Evolutionary conservation across 2,113 vertebrate species (phyloP).

Genomic region (Ammodytes marinus): DNA sequence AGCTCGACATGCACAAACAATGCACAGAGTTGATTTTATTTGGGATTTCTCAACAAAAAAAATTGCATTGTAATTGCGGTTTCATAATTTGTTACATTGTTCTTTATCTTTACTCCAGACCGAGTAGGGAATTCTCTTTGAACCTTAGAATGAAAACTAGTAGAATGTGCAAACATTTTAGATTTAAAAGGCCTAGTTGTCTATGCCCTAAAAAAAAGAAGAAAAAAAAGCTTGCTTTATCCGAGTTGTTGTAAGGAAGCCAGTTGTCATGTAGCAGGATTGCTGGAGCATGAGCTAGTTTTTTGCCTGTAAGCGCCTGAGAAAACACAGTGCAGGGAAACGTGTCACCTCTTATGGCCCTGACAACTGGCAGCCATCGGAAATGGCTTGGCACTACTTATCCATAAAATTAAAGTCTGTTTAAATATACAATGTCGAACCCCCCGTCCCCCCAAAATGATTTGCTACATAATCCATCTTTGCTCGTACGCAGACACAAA

Average conservation of each 20-base stretch:
- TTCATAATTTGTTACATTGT: background rate
- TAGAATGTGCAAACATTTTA: background rate
- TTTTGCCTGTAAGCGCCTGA: conserved; percentile 60
- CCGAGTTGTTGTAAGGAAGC: conserved; percentile 62
- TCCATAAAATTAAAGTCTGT: conserved; percentile 76
- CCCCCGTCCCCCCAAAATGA: conserved; percentile 53
- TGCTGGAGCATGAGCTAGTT: conserved; percentile 65
- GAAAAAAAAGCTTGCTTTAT: conserved; percentile 15
- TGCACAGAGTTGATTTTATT: background rate
- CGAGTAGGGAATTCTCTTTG: background rate
- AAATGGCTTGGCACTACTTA: conserved; percentile 77
- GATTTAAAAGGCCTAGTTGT: background rate
- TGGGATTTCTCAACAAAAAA: background rate
- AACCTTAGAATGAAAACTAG: background rate
- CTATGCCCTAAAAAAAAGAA: background rate
- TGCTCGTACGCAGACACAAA: conserved; percentile 64
- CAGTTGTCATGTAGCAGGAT: conserved; percentile 59
- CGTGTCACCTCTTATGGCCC: conserved; percentile 72
- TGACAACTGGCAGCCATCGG: conserved; percentile 72
- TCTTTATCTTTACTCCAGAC: background rate
- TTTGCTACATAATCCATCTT: conserved; percentile 76
- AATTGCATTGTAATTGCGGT: conserved; percentile 14
- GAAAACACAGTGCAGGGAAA: conserved; percentile 72
- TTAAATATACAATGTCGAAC: conserved; percentile 74
- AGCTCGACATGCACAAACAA: conserved; percentile 14